Evolutionary conservation across 1,140 invertebrate genomes (phyloP).

Genomic region (Drosophila azteca): DNA sequence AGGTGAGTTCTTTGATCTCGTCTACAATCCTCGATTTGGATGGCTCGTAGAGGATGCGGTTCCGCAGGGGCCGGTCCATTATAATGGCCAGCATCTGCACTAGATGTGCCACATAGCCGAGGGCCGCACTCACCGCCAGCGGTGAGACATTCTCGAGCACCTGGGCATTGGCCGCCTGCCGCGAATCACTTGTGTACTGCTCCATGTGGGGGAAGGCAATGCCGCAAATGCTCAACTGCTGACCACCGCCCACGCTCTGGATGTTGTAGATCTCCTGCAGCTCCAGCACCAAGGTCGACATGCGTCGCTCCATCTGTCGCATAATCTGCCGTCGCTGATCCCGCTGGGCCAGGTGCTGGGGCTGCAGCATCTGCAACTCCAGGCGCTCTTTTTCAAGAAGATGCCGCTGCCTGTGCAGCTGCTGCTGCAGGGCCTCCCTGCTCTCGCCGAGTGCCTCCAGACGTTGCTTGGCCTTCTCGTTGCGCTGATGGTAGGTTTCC

Average conservation of each 20-base stretch:
- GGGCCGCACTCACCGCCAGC: constrained; percentile 88
- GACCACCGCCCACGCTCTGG: constrained; percentile 37
- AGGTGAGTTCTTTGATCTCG: constrained; percentile 89
- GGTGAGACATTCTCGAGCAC: constrained; percentile 85
- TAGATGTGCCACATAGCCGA: constrained; percentile 92
- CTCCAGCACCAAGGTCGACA: constrained; percentile 82
- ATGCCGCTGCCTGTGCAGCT: constrained; percentile 36
- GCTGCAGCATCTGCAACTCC: constrained; percentile 34
- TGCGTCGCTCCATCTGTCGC: constrained; percentile 66
- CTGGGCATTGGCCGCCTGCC: constrained; percentile 57
- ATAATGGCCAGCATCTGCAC: constrained; percentile 91
- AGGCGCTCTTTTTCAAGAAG: constrained; percentile 53
- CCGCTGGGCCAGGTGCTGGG: constrained; percentile 36
- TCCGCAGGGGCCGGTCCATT: constrained; percentile 90
- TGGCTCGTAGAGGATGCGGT: constrained; percentile 90
- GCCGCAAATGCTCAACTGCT: constrained; percentile 87
- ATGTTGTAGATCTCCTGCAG: constrained; percentile 85
- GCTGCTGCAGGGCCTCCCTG: constrained; percentile 35
- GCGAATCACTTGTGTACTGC: constrained; percentile 64
- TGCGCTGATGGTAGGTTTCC: constrained; percentile 85
- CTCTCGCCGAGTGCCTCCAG: constrained; percentile 45
- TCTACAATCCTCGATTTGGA: constrained; percentile 91
- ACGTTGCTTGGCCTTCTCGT: constrained; percentile 54
- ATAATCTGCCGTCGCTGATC: constrained; percentile 53
- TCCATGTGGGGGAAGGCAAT: constrained; percentile 91